phyloP scores from a whole-genome alignment of 2,797 vertebrate genomes.

The Botia kubotai region DNA sequence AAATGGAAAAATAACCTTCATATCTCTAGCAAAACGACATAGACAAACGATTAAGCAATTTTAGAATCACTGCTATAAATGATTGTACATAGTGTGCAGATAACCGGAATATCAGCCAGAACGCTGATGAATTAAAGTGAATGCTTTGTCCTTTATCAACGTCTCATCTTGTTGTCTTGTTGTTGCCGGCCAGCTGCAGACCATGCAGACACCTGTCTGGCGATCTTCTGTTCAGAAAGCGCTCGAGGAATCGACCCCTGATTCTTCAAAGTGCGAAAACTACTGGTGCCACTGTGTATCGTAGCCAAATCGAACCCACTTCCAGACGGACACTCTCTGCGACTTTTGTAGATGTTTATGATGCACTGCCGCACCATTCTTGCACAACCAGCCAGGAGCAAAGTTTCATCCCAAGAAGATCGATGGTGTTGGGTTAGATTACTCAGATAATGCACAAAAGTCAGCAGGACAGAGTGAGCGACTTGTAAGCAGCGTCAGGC shows the following conservation, averaged over 20 bases:
- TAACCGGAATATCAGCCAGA: conserved; percentile 64
- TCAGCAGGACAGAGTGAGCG: not conserved
- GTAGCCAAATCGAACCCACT: conserved; percentile 4
- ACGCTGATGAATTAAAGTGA: conserved; percentile 81
- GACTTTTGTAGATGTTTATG: not conserved
- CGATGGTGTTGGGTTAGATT: not conserved
- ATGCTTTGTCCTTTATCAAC: conserved; percentile 62
- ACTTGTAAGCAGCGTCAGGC: no score
- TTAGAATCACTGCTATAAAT: conserved; percentile 85
- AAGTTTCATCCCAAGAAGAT: not conserved
- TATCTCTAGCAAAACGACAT: conserved; percentile 56
- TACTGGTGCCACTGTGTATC: not conserved
- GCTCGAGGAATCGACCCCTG: not conserved
- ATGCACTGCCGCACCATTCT: not conserved
- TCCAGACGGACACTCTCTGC: not conserved
- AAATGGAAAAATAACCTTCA: conserved; percentile 38
- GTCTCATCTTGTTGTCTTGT: conserved; percentile 44
- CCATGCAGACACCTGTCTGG: conserved; percentile 54
- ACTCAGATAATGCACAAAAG: not conserved
- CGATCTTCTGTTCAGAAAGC: not conserved
- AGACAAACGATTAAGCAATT: conserved; percentile 73
- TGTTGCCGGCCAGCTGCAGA: conserved; percentile 73
- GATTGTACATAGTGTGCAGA: conserved; percentile 91
- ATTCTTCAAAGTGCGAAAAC: not conserved
- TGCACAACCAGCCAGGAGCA: conserved; percentile 12